phyloP scores from a whole-genome alignment of 2,888 invertebrate species.

The Meliscaeva auricollis region DNA sequence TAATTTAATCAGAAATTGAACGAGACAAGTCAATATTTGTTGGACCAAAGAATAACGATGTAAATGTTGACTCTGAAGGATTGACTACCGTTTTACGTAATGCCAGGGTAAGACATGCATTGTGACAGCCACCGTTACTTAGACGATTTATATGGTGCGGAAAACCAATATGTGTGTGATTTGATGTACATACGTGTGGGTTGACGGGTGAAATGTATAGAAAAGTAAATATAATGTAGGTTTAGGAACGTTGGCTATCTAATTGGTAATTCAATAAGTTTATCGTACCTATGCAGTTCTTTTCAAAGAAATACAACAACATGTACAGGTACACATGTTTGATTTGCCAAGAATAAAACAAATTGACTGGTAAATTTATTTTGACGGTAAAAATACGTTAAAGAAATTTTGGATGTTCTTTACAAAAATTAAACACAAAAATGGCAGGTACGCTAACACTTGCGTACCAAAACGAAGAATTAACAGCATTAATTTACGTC shows the following conservation, averaged over 20 bases:
- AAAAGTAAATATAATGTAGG: neutral
- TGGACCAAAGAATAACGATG: conserved; percentile 33
- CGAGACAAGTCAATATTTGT: conserved; percentile 67
- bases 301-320: no score
- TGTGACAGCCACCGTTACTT: conserved; percentile 39
- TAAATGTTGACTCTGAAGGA: conserved; percentile 57
- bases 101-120: conserved; percentile 33
- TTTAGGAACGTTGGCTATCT: neutral
- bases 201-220: neutral
- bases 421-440: no score
- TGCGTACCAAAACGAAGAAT: no score
- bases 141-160: conserved; percentile 23
- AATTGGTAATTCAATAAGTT: neutral
- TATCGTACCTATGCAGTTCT: no score
- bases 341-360: no score
- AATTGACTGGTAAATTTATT: no score
- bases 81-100: conserved; percentile 63
- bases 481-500: no score
- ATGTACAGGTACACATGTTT: no score
- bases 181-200: conserved; percentile 9
- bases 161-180: conserved; percentile 3
- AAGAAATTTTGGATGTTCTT: no score
- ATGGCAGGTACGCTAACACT: no score
- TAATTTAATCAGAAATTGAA: conserved; percentile 69
- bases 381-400: no score